Evolutionary conservation across 92 coral and sea anemone species (phyloP), one percentile per base, ranked within the genome.

Genomic region (Bergia sp.): DNA sequence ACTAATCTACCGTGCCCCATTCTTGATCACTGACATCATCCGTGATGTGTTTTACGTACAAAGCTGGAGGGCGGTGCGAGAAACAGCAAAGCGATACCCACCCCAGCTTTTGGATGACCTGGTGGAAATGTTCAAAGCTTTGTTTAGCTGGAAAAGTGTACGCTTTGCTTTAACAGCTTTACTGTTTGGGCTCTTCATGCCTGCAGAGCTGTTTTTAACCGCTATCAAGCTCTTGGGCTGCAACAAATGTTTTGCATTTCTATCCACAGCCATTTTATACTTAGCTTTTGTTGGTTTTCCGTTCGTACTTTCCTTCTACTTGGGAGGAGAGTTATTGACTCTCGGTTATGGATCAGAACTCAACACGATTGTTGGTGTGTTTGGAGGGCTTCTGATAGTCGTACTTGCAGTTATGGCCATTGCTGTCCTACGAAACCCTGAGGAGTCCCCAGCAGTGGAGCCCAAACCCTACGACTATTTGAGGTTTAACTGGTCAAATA

Each of bases 41-140:
- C 93, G 92, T 64, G 99, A 97, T 77, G 85, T 97, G 58, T 92
- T 96, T 65, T 91, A 91, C 49, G 90, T 94, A 82, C 93, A 94
- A 57, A 97, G 99, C 92, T 97, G 99, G 99, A 92, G 86, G 66
- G 99, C 99, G 37, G 99, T 97, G 69, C 90, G 99, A 40, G 90
- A 92, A 61, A 96, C 99, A 5, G 98, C 94, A 64, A 88, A 93
- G 84, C 96, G 94, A 40, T 97, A 97, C 80, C 99, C 99, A 8
- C 92, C 92, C 20, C 47, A 83, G 87, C 87, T 97, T 36, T 71
- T 84, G 40, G 93, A 92, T 73, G 99, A 97, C 79, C 15, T 97
- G 42, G 88, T 77, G 1, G 87, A 91, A 16, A 83, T 97, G 43
- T 5, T 96, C 57, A 47, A 89, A 6, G 90, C 87, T 11, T 85